Conservation (phyloP, 2,113 vertebrate species). For the Nesogale talazaci region DNA sequence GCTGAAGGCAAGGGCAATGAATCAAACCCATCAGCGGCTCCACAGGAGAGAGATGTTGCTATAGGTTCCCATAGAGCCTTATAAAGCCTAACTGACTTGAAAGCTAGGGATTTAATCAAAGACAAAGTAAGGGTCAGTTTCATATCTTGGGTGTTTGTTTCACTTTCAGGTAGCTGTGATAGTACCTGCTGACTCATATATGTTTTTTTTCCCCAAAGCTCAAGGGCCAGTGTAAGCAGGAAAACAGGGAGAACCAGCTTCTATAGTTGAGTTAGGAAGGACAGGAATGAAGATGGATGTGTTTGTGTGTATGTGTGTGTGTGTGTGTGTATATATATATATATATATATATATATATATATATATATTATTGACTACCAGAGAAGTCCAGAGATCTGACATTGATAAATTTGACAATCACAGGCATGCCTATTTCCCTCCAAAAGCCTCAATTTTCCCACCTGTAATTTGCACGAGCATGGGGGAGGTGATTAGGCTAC, state of each 20-base stretch:
- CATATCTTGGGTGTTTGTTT: not conserved
- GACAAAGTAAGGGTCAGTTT: not conserved
- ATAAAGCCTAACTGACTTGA: too few relatives aligned
- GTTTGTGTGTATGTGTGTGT: too few relatives aligned
- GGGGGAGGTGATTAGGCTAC: too few relatives aligned
- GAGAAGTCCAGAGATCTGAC: conserved; percentile 4
- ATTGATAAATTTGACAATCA: not conserved
- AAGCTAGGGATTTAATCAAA: too few relatives aligned
- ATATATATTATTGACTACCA: not conserved
- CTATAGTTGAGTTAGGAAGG: not conserved
- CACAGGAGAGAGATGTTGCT: too few relatives aligned
- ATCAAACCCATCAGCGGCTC: too few relatives aligned
- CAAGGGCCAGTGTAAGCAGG: not conserved
- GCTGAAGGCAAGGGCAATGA: too few relatives aligned
- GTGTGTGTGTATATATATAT: too few relatives aligned
- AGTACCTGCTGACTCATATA: not conserved
- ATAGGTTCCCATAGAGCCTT: too few relatives aligned
- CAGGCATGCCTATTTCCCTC: not conserved
- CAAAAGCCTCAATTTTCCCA: not conserved
- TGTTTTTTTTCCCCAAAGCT: conserved; percentile 1
- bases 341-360: too few relatives aligned
- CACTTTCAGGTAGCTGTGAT: not conserved
- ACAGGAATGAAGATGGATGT: not conserved
- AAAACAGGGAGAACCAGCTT: not conserved
- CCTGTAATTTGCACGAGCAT: not conserved